Conservation (phyloP, 2,888 invertebrate species). For the Tetropium fuscum region DNA sequence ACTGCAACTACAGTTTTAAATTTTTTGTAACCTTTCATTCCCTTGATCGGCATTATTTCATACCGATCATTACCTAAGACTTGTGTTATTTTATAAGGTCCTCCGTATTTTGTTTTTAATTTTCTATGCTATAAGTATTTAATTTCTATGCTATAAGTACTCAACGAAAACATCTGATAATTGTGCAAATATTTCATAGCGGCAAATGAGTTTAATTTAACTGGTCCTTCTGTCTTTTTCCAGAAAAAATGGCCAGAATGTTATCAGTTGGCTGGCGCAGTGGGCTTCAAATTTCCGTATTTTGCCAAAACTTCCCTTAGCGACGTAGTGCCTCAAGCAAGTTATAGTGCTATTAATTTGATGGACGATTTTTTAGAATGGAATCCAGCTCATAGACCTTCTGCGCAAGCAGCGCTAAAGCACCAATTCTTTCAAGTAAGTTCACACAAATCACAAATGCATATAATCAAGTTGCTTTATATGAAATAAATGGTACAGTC, state of each 20-base stretch:
- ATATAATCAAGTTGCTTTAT: too few species aligned
- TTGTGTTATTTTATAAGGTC: too few species aligned
- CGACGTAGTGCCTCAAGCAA: constrained; percentile 85
- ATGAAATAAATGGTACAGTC: too few species aligned
- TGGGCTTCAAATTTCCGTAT: constrained; percentile 97
- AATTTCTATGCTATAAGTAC: too few species aligned
- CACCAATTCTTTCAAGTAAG: constrained; percentile 66
- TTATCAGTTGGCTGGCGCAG: constrained; percentile 88
- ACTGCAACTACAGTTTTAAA: too few species aligned
- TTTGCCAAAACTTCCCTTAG: constrained; percentile 85
- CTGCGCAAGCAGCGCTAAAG: constrained; percentile 89
- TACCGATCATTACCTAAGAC: too few species aligned
- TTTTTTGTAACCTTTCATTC: too few species aligned
- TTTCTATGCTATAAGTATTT: too few species aligned
- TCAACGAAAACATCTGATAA: neutral
- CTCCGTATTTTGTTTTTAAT: too few species aligned
- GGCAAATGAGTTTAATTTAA: neutral
- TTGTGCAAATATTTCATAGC: neutral
- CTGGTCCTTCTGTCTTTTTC: neutral
- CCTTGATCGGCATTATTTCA: too few species aligned
- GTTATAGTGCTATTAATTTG: constrained; percentile 83
- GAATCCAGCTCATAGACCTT: constrained; percentile 93
- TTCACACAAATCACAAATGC: neutral
- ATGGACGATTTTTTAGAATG: constrained; percentile 90
- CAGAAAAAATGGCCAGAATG: constrained; percentile 92